Base-by-base conservation (phyloP, 2,113 vertebrate genomes). In the Caretta caretta region DNA sequence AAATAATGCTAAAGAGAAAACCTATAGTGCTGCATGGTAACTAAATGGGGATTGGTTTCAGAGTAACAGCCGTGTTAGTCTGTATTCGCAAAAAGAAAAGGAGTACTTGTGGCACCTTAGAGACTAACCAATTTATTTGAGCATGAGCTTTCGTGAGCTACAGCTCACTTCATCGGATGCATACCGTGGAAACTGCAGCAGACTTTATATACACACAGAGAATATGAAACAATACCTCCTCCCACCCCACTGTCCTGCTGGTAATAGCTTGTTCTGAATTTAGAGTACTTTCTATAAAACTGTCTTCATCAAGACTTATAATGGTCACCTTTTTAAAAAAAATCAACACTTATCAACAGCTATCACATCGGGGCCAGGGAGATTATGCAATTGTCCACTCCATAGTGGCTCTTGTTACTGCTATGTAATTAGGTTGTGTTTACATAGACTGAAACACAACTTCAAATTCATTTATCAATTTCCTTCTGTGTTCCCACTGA, bases 1-100 rank as follows among this genome's bases (percentile, higher is more conserved):
- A 86, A 95, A 86, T 76, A 96, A 90, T 35, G 20, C 22, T 84
- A 96, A 89, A 91, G 46, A 12, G 62, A 93, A 97, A 92, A 86
- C 29, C 81, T 80, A 93, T 84, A 2, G 0, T 87, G 83, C 54
- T 95, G 91, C 93, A 96, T 76, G 69, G 19, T 69, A 94, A 89
- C 42, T 65, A 69, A 93, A 83, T 9, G 31, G 48, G 24, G 51
- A 83, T n/a, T 38, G 38, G 38, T 38, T 38, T 38, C 38, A 38
- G 38, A 38, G 38, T 38, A 38, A 38, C 38, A 38, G 38, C 38
- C 38, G 38, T 38, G 38, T 38, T 38, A 38, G 38, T 38, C 38
- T 38, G 38, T 38, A 38, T 38, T 38, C 38, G 38, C 38, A 38
- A 38, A 38, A 38, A 38, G 38, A 38, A 38, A 38, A 38, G 38